Base-by-base conservation (phyloP, 2,888 invertebrate genomes). In the Drosophila parthenogenetica region DNA sequence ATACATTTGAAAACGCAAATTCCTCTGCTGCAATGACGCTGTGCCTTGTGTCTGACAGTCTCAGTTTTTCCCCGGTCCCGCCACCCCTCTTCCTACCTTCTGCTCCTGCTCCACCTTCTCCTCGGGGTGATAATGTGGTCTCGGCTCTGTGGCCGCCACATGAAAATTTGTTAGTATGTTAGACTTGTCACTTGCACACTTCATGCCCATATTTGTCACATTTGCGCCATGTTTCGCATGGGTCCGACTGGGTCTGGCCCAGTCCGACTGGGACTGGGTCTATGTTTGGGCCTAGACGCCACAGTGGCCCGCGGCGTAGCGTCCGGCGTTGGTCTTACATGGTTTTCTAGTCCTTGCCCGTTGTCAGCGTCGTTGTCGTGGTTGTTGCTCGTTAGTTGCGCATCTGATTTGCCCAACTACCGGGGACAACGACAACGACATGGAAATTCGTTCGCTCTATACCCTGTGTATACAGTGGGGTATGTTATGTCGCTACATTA, bases 181-280 rank as follows among this genome's bases (percentile, higher is more conserved):
- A 75, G 87, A 87, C 87, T 81, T 87, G 89, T 87, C 87, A 89
- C 89, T 89, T 89, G 87, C 87, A 89, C 87, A 89, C 90, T 87
- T 87, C 81, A 89, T 87, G 89, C 89, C 87, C 87, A 89, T 89
- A 89, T 89, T 88, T 87, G 87, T 88, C 89, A 86, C 89, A 87
- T 88, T 87, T 85, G 86, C 85, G 85, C 85, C 77, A 89, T 89
- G 87, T 87, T 88, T 88, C 61, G 69, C 75, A 16, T 69, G 69
- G 42, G 17, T 59, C 40, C 64, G 37, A 7, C 14, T 40, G 14
- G 8, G 25, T n/a, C 46, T 17, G 43, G 19, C 8, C 3, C 45
- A 22, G 8, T 29, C 42, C 32, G 50, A 3, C 16, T 42, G 29
- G 8, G 29, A 7, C 22, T 22, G 19, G 39, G 39, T 40, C 51